These are phyloP conservation scores for Epinephelus malabaricus DNA, from an alignment of 2,797 vertebrate genomes.

Conservation along the genomic window DNA sequence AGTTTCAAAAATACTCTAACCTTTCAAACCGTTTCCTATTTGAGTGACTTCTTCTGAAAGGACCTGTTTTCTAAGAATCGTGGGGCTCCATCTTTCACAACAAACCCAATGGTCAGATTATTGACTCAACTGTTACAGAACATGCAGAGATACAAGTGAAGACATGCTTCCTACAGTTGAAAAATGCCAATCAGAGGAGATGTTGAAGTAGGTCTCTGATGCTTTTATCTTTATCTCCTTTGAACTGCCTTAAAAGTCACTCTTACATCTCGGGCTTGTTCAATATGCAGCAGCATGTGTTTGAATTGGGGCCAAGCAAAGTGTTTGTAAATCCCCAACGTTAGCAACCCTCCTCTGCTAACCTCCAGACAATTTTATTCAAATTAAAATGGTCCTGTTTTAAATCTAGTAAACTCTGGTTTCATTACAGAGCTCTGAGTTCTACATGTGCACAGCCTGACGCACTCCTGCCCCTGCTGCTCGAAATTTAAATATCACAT, in stretches of 20 bases:
- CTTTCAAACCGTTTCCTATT: constrained; percentile 5
- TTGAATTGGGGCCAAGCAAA: constrained; percentile 28
- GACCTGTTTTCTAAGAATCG: neutral
- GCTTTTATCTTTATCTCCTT: constrained; percentile 25
- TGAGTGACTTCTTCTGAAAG: neutral
- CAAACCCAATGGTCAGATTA: neutral
- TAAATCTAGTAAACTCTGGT: neutral
- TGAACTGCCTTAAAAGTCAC: constrained; percentile 4
- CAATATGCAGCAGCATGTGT: constrained; percentile 22
- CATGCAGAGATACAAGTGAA: neutral
- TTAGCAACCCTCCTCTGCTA: constrained; percentile 21
- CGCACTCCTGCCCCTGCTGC: neutral
- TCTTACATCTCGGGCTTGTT: constrained; percentile 9
- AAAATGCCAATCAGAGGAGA: neutral
- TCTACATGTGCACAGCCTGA: neutral
- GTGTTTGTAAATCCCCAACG: constrained; percentile 39
- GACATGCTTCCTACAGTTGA: neutral
- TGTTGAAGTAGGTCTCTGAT: neutral
- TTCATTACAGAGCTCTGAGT: neutral
- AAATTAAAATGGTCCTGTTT: constrained; percentile 11
- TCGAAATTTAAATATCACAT: neutral
- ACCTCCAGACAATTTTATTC: constrained; percentile 3
- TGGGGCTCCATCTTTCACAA: neutral
- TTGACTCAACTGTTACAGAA: neutral
- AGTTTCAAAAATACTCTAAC: constrained; percentile 4